Base-by-base conservation (phyloP, 2,113 vertebrate genomes). In the Dromas ardeola region DNA sequence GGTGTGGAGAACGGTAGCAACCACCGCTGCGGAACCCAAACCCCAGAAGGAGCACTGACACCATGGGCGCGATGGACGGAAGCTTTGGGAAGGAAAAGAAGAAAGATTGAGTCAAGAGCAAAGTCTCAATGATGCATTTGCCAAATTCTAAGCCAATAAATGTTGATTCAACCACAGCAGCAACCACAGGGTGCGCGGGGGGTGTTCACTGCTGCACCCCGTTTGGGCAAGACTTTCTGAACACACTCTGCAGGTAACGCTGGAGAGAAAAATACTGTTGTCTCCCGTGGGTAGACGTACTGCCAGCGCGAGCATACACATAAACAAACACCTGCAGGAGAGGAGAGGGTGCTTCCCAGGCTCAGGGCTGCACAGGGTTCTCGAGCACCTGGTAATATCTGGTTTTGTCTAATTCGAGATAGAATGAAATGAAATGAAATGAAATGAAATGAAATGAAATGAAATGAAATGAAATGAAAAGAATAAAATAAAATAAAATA, bases 231-330 rank as follows among this genome's bases (percentile, higher is more conserved):
- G 8, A 10, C 40, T 30, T 47, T 14, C 49, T 47, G 47, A 49
- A 21, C 23, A 8, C 5, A 2, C 25, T 14, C 80, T 55, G 47
- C 34, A 30, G 71, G 63, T 15, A 6, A 32, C 1, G 52, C 22
- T 15, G n/a, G 17, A 52, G 59, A 32, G 15, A 17, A 42, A 69
- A 29, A 2, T 3, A 15, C 40, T 9, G 20, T 5, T 26, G 50
- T 26, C 36, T 26, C 11, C 43, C 7, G 52, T 3, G 59, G 32
- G 36, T 4, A 6, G 45, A 15, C 3, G 22, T 6, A 13, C 61
- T 27, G 27, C 43, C 38, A 9, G 59, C 2, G 3, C 0, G 1
- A 36, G 61, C 22, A 4, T 2, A 4, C 14, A 9, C 55, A 22
- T 1, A 5, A 18, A 59, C 53, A 18, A 27, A 15, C 2, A 40